Evolutionary conservation across 1,140 invertebrate genomes (phyloP).

Genomic region (Pseudoatta argentina): DNA sequence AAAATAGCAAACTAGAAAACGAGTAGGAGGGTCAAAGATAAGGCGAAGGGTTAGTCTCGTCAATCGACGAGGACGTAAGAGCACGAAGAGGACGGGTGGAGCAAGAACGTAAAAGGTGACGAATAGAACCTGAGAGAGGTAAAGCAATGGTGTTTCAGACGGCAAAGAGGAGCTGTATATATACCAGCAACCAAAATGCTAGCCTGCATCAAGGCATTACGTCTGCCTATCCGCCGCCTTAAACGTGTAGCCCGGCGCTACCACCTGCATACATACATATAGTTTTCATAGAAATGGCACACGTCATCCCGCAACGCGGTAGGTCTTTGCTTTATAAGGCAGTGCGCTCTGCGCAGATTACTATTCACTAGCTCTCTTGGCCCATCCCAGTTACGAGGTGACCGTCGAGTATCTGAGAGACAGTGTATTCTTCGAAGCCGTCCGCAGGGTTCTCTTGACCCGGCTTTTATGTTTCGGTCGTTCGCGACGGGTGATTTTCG

Average conservation of each 20-base stretch:
- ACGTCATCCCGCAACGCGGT: slow-evolving; percentile 60
- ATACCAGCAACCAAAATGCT: slow-evolving; percentile 63
- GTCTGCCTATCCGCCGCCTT: slow-evolving; percentile 75
- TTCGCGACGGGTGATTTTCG: slow-evolving; percentile 44
- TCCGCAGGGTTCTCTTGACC: not conserved
- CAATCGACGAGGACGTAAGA: not conserved
- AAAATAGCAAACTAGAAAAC: slow-evolving; percentile 21
- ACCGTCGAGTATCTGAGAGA: slow-evolving; percentile 30
- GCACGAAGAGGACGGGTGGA: not conserved
- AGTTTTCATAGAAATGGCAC: slow-evolving; percentile 77
- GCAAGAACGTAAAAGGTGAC: not conserved
- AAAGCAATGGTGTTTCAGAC: not conserved
- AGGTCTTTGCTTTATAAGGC: slow-evolving; percentile 66
- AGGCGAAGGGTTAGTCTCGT: slow-evolving; percentile 21
- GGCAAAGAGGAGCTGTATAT: slow-evolving; percentile 36
- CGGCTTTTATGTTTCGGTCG: slow-evolving; percentile 2
- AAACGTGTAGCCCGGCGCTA: slow-evolving; percentile 73
- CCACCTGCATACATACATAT: slow-evolving; percentile 74
- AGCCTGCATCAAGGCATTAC: slow-evolving; percentile 71
- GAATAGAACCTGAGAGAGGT: not conserved
- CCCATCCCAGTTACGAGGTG: slow-evolving; percentile 32
- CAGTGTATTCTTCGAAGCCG: slow-evolving; percentile 22
- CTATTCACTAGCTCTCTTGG: slow-evolving; percentile 47
- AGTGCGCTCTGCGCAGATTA: slow-evolving; percentile 48
- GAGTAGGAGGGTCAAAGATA: not conserved